Percentiles rank a stretch among this genome's conserved stretches.
phyloP scores from a whole-genome alignment of 2,113 vertebrate genomes.

The Patagioenas fasciata region DNA sequence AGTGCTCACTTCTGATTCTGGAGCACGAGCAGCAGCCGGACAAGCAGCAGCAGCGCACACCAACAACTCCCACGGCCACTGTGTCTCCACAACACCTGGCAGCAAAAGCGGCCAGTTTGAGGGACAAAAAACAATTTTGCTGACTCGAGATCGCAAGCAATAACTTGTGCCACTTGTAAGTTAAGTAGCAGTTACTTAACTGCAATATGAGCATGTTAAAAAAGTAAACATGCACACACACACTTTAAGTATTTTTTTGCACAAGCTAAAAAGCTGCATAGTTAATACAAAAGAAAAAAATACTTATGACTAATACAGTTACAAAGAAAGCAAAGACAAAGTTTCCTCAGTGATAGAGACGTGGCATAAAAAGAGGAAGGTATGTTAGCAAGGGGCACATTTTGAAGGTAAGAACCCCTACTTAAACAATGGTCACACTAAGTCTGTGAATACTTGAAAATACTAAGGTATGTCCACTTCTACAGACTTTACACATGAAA shows the following conservation, averaged over 20 bases:
- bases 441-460: neutral
- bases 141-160: rapidly evolving
- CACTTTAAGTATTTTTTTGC: neutral
- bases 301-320: neutral
- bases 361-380: neutral
- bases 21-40: neutral
- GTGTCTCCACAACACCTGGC: rapidly evolving
- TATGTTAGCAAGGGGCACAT: neutral
- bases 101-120: rapidly evolving
- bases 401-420: neutral
- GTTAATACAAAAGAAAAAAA: neutral
- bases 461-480: neutral
- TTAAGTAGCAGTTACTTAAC: neutral
- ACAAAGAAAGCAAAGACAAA: neutral
- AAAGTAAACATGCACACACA: neutral
- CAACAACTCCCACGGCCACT: neutral
- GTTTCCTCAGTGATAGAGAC: neutral
- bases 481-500: neutral
- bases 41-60: neutral
- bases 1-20: neutral
- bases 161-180: neutral
- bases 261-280: neutral
- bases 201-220: neutral
- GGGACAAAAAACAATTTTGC: neutral
- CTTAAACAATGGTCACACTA: neutral